Base-by-base conservation (phyloP, 2,888 invertebrate genomes). In the Pasiphila rectangulata region DNA sequence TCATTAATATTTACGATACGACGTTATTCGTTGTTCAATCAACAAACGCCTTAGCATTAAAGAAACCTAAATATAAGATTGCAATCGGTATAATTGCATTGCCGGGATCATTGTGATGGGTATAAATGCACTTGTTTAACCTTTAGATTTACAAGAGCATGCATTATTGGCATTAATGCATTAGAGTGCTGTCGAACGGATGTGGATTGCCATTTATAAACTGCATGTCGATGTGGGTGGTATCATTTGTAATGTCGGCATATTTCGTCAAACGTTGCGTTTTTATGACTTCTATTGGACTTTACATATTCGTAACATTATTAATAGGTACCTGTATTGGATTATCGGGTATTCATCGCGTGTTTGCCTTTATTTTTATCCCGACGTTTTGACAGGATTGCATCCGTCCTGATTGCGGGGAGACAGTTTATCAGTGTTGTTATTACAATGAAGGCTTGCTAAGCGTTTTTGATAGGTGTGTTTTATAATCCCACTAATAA, bases 171-270 rank as follows among this genome's bases (percentile, higher is more conserved):
- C 69, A 71, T 68, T 62, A 72, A 73, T 70, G 72, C 72, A 75
- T 74, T 73, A 73, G 69, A 73, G 74, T 75, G 72, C 68, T 66
- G 72, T 67, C 74, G 70, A 75, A 67, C 82, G 84, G 82, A 85
- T 78, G 75, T 59, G 72, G 67, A 68, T 63, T 72, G 72, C 76
- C 76, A 75, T 82, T 80, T 74, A 75, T 79, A 81, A 81, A 75
- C 75, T 71, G 61, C 57, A 40, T 47, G 58, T 46, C 81, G 58
- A 62, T 67, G 81, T 83, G 86, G 82, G 85, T 80, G 85, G 85
- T 57, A 72, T 71, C 50, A 67, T 69, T 47, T 54, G 35, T 29
- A 48, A 10, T 25, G 30, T 40, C 10, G 15, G 23, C 16, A 32
- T 9, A 19, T 53, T 36, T 40, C 1, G 13, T 20, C 10, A 32